Conservation (phyloP, 1,140 invertebrate genomes). For the Pogonomyrmex barbatus region DNA sequence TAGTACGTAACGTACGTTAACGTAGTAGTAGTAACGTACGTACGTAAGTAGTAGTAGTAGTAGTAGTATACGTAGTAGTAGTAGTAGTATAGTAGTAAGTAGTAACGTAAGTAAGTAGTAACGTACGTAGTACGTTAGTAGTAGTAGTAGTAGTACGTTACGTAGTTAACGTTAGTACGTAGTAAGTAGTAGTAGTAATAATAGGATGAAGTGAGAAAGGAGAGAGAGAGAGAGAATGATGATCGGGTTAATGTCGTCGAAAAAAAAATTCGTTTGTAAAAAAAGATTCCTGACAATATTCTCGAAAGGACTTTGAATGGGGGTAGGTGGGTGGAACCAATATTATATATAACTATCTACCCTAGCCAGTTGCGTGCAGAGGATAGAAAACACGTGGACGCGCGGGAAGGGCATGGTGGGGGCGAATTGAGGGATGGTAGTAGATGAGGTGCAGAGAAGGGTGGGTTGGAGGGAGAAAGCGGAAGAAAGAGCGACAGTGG, state of each 20-base stretch:
- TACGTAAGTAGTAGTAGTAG: no score
- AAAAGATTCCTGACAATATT: constrained; percentile 77
- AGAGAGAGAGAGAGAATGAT: background rate
- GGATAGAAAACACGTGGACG: constrained; percentile 82
- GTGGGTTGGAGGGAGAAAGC: constrained; percentile 75
- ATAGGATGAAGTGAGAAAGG: no score
- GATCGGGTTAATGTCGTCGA: constrained; percentile 5
- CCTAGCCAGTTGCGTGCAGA: constrained; percentile 82
- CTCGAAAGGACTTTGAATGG: constrained; percentile 66
- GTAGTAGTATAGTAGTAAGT: no score
- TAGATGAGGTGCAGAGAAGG: constrained; percentile 73
- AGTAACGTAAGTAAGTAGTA: no score
- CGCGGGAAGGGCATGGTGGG: constrained; percentile 70
- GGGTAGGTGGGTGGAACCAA: constrained; percentile 74
- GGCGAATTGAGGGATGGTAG: constrained; percentile 78
- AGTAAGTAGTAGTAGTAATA: no score
- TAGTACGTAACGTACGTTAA: no score
- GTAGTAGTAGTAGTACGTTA: no score
- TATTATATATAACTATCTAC: constrained; percentile 78
- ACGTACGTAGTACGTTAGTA: no score
- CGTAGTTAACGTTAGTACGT: no score
- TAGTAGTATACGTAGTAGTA: no score
- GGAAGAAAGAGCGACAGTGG: constrained; percentile 78
- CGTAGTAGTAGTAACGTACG: no score
- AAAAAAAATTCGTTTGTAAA: constrained; percentile 66